Base-by-base conservation (phyloP, 2,888 invertebrate genomes). In the Notodonta ziczac region DNA sequence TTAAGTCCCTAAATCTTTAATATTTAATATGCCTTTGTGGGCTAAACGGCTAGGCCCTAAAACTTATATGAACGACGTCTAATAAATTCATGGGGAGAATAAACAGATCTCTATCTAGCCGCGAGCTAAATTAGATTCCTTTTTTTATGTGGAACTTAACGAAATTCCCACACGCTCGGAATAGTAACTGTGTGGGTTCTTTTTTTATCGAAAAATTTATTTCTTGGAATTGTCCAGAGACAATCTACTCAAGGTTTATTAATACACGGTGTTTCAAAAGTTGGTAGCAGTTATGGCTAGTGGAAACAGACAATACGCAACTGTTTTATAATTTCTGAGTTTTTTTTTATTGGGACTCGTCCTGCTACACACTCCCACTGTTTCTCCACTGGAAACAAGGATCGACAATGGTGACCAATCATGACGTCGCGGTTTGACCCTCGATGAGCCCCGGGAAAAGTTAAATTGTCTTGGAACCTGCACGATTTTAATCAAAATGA, bases 21-120 rank as follows among this genome's bases (percentile, higher is more conserved):
- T 24, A 35, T 35, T 5, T 57, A 9, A 55, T 62, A 59, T 59
- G 48, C 46, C 59, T 61, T 56, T 59, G 48, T 35, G 50, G 55
- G 54, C 56, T 50, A 24, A 39, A 56, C 48, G 56, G 67, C 60
- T 65, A 48, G 60, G 67, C 69, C 68, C 72, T 60, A 73, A 74
- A 80, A 76, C 77, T 75, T 70, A 69, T 78, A 82, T 80, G 74
- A 81, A 77, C 76, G 79, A 76, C 70, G 72, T 75, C 63, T 75
- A 72, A 82, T 78, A 80, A 74, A 81, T 79, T 79, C 74, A 75
- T 78, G 78, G 73, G 74, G 77, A 72, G 76, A 72, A 77, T 77
- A 78, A 73, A 76, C 72, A 73, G 71, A 78, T 77, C 80, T 76
- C 66, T 80, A 74, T 83, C 73, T 77, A 62, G 63, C 70, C 72